Conservation (phyloP, 2,888 invertebrate genomes). For the Cerastis rubricosa region DNA sequence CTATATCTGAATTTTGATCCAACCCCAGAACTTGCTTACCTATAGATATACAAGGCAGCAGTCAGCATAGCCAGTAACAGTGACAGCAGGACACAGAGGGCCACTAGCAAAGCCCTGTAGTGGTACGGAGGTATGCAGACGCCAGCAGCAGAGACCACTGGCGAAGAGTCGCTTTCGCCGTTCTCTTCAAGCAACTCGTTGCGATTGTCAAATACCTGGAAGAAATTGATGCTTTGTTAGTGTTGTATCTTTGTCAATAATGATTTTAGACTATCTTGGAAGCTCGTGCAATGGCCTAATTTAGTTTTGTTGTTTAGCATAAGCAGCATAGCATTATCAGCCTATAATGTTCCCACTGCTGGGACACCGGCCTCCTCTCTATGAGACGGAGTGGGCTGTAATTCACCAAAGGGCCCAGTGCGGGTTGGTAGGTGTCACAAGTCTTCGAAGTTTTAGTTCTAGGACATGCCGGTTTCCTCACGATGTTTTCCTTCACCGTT, state of each 20-base stretch:
- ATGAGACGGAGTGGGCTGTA: too few relatives aligned
- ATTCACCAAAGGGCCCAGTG: too few relatives aligned
- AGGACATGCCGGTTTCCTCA: too few relatives aligned
- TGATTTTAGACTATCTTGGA: not conserved
- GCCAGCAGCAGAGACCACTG: constrained; percentile 92
- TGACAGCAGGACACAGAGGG: constrained; percentile 94
- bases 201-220: constrained; percentile 95
- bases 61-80: constrained; percentile 94
- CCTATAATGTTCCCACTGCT: too few relatives aligned
- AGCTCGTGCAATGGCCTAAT: not conserved
- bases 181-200: constrained; percentile 94
- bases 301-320: not conserved
- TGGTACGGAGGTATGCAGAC: constrained; percentile 96
- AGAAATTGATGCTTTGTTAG: not conserved
- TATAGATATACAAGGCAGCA: constrained; percentile 94
- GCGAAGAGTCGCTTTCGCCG: constrained; percentile 92
- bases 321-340: too few relatives aligned
- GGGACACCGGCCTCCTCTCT: too few relatives aligned
- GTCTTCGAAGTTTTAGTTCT: too few relatives aligned
- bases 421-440: too few relatives aligned
- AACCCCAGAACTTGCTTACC: constrained; percentile 82
- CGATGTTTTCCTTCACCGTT: too few relatives aligned
- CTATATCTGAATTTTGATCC: not conserved
- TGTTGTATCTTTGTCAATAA: not conserved
- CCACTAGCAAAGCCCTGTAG: constrained; percentile 96